phyloP scores from a whole-genome alignment of 2,113 vertebrate species.

The Malurus melanocephalus region DNA sequence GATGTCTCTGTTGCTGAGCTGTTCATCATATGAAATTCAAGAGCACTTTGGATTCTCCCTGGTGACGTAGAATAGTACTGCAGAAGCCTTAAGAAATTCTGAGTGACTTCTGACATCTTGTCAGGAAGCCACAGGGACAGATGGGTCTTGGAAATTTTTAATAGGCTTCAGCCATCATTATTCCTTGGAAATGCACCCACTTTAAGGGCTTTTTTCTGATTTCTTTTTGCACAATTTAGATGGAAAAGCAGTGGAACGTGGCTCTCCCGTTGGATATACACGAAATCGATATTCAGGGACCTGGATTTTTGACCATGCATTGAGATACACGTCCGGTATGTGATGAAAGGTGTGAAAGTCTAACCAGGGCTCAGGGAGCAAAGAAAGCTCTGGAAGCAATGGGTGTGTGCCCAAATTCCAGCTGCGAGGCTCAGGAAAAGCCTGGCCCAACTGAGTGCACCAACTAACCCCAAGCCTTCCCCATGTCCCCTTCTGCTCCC shows the following conservation, averaged over 20 bases:
- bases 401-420: not conserved
- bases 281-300: slow-evolving; percentile 65
- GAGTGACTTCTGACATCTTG: not conserved
- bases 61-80: not conserved
- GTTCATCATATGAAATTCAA: not conserved
- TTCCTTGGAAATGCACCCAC: slow-evolving; percentile 30
- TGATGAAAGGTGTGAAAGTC: slow-evolving; percentile 54
- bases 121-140: not conserved
- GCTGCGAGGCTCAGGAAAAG: not conserved
- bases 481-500: not conserved
- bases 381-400: not conserved
- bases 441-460: not conserved
- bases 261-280: slow-evolving; percentile 52
- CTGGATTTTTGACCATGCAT: slow-evolving; percentile 71
- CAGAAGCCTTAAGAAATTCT: not conserved
- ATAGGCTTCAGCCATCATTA: slow-evolving; percentile 28
- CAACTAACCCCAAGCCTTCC: slow-evolving; percentile 15
- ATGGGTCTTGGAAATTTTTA: not conserved
- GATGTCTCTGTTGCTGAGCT: not conserved
- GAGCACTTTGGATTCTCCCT: not conserved
- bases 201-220: slow-evolving; percentile 66
- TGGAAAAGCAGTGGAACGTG: slow-evolving; percentile 65
- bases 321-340: slow-evolving; percentile 59
- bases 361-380: slow-evolving; percentile 35
- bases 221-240: slow-evolving; percentile 65